phyloP scores from a whole-genome alignment of 2,113 vertebrate species.

The Bucco capensis region DNA sequence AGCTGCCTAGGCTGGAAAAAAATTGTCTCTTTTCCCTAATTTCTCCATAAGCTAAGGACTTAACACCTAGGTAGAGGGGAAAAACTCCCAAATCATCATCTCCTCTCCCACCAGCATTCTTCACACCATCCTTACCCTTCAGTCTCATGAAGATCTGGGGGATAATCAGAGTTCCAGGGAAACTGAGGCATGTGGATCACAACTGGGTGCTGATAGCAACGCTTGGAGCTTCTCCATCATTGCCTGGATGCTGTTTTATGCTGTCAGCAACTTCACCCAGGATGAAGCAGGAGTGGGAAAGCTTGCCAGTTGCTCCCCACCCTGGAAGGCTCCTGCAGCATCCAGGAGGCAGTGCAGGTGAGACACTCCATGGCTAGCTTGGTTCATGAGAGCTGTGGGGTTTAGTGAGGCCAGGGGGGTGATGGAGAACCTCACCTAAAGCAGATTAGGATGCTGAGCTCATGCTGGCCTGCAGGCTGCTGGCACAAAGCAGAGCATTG shows the following conservation, averaged over 20 bases:
- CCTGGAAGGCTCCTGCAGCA: background rate
- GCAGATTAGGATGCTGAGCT: conserved; percentile 37
- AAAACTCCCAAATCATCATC: too few relatives aligned
- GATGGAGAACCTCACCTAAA: background rate
- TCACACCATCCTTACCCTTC: background rate
- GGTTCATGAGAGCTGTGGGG: background rate
- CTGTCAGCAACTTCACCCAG: fast-evolving
- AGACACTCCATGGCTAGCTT: too few relatives aligned
- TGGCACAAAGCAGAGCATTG: conserved; percentile 20
- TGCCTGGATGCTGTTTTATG: background rate
- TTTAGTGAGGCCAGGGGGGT: conserved; percentile 2
- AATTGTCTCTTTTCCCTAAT: too few relatives aligned
- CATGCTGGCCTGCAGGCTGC: background rate
- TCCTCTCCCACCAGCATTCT: too few relatives aligned
- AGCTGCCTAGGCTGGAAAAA: too few relatives aligned
- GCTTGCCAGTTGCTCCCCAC: background rate
- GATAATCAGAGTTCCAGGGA: background rate
- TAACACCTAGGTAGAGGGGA: too few relatives aligned
- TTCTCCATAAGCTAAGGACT: too few relatives aligned
- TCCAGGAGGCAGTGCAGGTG: background rate
- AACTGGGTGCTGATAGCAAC: background rate
- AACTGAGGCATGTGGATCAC: too few relatives aligned
- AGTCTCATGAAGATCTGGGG: background rate
- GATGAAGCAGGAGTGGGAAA: background rate
- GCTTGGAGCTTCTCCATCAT: background rate